Evolutionary conservation across 2,797 vertebrate genomes (phyloP).

Genomic region (Phyllotis vaccarum): DNA sequence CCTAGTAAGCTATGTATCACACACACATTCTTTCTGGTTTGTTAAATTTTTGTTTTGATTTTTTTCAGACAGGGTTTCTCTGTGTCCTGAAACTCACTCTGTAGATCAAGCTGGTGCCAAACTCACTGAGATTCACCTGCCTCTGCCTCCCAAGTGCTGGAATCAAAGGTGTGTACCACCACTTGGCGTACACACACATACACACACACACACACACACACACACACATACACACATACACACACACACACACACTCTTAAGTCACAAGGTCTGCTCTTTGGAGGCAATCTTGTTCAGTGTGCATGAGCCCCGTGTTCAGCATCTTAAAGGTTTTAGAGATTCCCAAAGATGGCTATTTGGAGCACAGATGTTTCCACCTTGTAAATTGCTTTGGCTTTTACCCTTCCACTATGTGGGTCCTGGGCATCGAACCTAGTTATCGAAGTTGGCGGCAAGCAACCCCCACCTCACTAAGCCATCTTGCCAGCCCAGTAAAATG

Average conservation of each 20-base stretch:
- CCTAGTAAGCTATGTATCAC: rapidly evolving
- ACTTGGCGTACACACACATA: background rate
- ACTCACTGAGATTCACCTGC: background rate
- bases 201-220: background rate
- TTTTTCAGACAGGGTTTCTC: background rate
- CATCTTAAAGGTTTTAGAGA: rapidly evolving
- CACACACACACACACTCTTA: background rate
- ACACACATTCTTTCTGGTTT: background rate
- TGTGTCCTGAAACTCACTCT: background rate
- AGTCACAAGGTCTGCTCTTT: background rate
- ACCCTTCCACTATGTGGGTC: background rate
- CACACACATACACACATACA: background rate
- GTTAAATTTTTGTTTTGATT: background rate
- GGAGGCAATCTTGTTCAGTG: background rate
- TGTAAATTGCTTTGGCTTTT: background rate
- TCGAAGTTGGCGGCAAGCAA: background rate
- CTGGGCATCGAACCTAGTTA: background rate
- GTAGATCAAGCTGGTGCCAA: background rate
- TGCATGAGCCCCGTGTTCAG: rapidly evolving
- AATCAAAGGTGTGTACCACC: background rate
- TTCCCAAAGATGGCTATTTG: background rate
- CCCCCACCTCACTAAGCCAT: background rate
- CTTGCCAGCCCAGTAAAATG: background rate
- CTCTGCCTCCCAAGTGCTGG: background rate
- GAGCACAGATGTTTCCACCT: background rate